Base-by-base conservation (phyloP, 2,113 vertebrate species). In the Eurypyga helias region DNA sequence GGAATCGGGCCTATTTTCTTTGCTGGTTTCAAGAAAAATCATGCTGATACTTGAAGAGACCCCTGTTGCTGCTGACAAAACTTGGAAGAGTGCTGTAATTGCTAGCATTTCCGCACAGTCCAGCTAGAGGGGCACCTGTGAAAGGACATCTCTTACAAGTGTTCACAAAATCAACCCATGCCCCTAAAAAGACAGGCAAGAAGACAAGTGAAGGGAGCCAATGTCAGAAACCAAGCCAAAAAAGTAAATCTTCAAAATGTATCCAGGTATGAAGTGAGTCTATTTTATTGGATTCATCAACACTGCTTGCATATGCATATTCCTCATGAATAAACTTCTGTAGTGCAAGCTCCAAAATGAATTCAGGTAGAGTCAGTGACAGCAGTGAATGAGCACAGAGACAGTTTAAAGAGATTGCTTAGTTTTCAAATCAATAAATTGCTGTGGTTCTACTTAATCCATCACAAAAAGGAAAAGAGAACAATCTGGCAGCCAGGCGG, bases 391-490 rank as follows among this genome's bases (percentile, higher is more conserved):
- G 93, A 89, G 55, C 67, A 55, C 31, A 51, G 34, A 94, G 76
- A 21, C 62, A 57, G 70, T 95, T 95, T 79, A 77, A 89, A 95
- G 85, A 83, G 82, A 67, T 66, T 93, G 89, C 96, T 91, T 83
- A 77, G 73, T 94, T 97, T 95, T 96, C 93, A 96, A 97, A 91
- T 96, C 97, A 97, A 96, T 88, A 93, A 90, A 95, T 95, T 91
- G 93, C 88, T 65, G 60, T 90, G 90, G 54, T 87, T 96, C 61
- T 94, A 88, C 58, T 95, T 84, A 48, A 88, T 91, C 90, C 91
- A 69, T 96, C 79, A 96, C 93, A 69, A 41, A 93, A 95, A 95
- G 54, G 62, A 76, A 87, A 83, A 95, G 64, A 88, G 81, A 94
- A 73, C n/a, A 95, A 51, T 91, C 90, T 95, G 91, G 34, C 89